Base-by-base conservation (phyloP, 2,888 invertebrate species). In the Rugalucina vietnamica region DNA sequence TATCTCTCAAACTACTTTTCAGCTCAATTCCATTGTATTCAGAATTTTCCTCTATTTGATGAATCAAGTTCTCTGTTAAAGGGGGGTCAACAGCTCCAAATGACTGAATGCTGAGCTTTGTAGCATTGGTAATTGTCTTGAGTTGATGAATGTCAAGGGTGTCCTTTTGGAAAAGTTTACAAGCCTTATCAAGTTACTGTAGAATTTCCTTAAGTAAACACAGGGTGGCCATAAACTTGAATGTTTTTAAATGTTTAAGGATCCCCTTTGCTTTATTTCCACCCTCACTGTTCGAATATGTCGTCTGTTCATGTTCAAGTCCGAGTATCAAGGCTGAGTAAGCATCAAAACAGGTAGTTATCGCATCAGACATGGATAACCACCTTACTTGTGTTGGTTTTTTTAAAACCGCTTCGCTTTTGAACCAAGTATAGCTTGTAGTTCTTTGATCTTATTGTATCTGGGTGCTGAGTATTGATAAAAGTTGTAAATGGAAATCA, bases 371-470 rank as follows among this genome's bases (percentile, higher is more conserved):
- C 39, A 81, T 29, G 4, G 81, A 81, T 1, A 76, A 71, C 76
- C 81, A 76, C 1, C 76, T 49, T 3, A 81, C 81, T 18, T 72
- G 32, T 5, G 81, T 81, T 24, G 81, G 81, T 34, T 81, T 77
- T 73, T 73, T 77, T 4, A 60, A n/a, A n/a, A n/a, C n/a, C 54
- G 12, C n/a, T 54, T 54, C 18, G 72, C 77, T 43, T 76, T 81
- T 57, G 49, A 2, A 10, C 70, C 70, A 24, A 82, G 24, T 24
- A 78, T 54, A 32, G n/a, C 49, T 78, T 82, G 72, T 8, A 82
- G 37, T 54, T 81, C 73, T 49, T 37, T 76, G 12, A 81, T n/a
- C n/a, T 78, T 78, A 21, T 75, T 36, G 34, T 82, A 79, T 39
- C 82, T 18, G 36, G 39, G 71, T 1, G 76, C 78, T 71, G 82